These are phyloP conservation scores for Acronicta psi DNA, from an alignment of 2,888 invertebrate species.

Conservation along the genomic window DNA sequence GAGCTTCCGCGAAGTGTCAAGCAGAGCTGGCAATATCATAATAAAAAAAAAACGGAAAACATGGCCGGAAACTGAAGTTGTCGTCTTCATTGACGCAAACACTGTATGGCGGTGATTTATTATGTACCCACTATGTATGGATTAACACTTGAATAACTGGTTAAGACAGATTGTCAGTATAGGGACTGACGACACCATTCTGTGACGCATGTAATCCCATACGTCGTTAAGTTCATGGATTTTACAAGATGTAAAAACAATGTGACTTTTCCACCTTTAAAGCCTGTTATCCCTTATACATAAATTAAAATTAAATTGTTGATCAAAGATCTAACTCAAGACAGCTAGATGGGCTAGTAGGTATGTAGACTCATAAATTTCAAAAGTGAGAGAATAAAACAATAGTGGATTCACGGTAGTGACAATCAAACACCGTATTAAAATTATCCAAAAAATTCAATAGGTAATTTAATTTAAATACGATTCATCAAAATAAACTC, in stretches of 20 bases:
- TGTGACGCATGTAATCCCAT: constrained; percentile 33
- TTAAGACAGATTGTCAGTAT: constrained; percentile 20
- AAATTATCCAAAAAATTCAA: too few relatives aligned
- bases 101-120: constrained; percentile 18
- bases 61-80: not conserved
- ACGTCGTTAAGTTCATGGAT: constrained; percentile 20
- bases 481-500: too few relatives aligned
- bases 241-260: constrained; percentile 20
- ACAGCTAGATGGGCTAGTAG: too few relatives aligned
- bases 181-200: constrained; percentile 24
- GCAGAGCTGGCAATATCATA: not conserved
- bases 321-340: too few relatives aligned
- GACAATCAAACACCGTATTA: too few relatives aligned
- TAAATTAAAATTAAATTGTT: not conserved
- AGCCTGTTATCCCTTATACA: constrained; percentile 3
- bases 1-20: constrained; percentile 5
- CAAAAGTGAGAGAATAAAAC: too few relatives aligned
- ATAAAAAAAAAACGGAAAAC: constrained; percentile 18
- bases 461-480: too few relatives aligned
- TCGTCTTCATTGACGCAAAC: constrained; percentile 29
- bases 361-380: too few relatives aligned
- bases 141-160: constrained; percentile 25
- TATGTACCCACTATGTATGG: not conserved
- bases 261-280: constrained; percentile 28
- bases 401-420: too few relatives aligned